Conservation (phyloP, 2,888 invertebrate genomes). For the Oscheius myriophilus region DNA sequence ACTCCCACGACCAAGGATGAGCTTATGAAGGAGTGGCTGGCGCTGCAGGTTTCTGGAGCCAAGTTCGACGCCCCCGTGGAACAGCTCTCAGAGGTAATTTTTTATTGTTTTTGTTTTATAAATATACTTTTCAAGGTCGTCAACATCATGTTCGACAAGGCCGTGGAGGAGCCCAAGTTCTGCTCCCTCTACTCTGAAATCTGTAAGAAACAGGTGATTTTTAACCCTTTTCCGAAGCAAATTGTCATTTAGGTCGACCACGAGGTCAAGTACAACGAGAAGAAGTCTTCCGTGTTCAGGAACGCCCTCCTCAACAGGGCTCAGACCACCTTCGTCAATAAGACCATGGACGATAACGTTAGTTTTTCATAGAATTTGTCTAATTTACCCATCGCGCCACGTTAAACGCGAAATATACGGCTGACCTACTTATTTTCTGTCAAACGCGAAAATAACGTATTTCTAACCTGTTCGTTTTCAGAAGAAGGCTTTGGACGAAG, state of each 20-base stretch:
- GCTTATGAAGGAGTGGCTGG: constrained; percentile 53
- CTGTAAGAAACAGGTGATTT: constrained; percentile 40
- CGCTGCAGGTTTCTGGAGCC: constrained; percentile 40
- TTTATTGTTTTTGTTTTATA: too few species aligned
- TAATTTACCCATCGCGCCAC: not conserved
- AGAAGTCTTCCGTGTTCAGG: constrained; percentile 43
- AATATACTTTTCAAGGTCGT: too few species aligned
- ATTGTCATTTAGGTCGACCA: constrained; percentile 32
- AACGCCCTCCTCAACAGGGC: constrained; percentile 48
- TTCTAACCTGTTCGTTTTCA: constrained; percentile 4
- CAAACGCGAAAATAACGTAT: not conserved
- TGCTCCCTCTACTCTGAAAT: constrained; percentile 53
- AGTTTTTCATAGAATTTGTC: not conserved
- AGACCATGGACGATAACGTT: constrained; percentile 32
- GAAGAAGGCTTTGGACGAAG: constrained; percentile 43
- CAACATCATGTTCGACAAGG: constrained; percentile 57
- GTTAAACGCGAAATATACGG: not conserved
- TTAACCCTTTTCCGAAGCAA: not conserved
- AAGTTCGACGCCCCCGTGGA: constrained; percentile 18
- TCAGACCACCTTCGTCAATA: constrained; percentile 47
- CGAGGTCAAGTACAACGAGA: constrained; percentile 29
- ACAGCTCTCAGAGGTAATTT: constrained; percentile 43
- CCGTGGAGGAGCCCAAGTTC: constrained; percentile 61
- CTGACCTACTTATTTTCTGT: not conserved
- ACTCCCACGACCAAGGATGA: constrained; percentile 57